Conservation (phyloP, 2,797 vertebrate genomes). For the Tympanoctomys barrerae region DNA sequence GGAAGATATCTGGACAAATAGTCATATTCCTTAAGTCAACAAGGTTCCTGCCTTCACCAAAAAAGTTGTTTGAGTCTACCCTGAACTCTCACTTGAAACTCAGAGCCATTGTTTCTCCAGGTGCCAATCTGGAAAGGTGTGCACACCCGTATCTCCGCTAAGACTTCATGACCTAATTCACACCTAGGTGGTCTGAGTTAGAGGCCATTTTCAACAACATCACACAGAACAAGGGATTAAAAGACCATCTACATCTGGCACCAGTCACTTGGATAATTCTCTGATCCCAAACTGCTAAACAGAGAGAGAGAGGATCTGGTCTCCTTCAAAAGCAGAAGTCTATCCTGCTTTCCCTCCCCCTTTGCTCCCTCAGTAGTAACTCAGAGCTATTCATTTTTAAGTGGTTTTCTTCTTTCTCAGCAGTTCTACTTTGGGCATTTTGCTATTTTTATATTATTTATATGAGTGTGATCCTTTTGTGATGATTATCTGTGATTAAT, state of each 20-base stretch:
- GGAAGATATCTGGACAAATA: not conserved
- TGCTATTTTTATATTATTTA: constrained; percentile 83
- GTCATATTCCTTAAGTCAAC: not conserved
- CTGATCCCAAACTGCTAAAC: not conserved
- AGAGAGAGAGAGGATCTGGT: fast-evolving
- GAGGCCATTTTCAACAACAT: not conserved
- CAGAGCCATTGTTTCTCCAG: not conserved
- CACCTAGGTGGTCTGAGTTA: not conserved
- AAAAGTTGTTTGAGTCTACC: not conserved
- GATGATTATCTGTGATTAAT: constrained; percentile 87
- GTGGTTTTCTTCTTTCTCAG: constrained; percentile 64
- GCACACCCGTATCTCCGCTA: not conserved
- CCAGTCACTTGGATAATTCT: not conserved
- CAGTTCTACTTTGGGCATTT: constrained; percentile 60
- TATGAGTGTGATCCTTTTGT: constrained; percentile 80
- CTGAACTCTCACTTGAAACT: not conserved
- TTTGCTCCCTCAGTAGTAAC: not conserved
- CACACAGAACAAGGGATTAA: not conserved
- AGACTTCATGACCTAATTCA: not conserved
- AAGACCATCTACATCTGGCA: not conserved
- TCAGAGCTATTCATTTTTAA: constrained; percentile 57
- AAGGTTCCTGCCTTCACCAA: not conserved
- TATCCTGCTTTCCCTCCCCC: not conserved
- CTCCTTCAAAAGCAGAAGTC: not conserved
- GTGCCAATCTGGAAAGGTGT: not conserved